Conservation (phyloP, 2,113 vertebrate genomes). For the Pedetes capensis region DNA sequence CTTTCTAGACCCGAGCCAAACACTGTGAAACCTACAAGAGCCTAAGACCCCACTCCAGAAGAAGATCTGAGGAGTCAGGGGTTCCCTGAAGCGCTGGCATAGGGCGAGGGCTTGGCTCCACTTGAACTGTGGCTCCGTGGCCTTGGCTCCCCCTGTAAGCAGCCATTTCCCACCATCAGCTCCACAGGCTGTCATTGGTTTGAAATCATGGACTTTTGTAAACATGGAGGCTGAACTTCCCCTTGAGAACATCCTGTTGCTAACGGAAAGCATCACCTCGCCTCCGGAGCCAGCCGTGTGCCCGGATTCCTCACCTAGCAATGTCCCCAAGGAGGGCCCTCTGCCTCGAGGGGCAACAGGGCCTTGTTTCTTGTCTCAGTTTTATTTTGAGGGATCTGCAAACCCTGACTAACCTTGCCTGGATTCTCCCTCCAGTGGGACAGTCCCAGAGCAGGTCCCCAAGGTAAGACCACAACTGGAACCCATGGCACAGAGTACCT, state of each 20-base stretch:
- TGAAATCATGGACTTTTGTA: slow-evolving; percentile 21
- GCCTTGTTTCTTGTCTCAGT: not conserved
- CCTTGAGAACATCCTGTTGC: slow-evolving; percentile 10
- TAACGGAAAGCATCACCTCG: not conserved
- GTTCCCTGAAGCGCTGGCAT: not conserved
- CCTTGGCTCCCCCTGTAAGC: not conserved
- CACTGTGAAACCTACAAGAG: not conserved
- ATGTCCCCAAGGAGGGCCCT: not conserved
- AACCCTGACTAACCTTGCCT: not conserved
- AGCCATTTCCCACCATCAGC: not conserved
- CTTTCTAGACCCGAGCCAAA: not conserved
- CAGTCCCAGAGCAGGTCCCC: not conserved
- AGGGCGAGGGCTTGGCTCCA: not conserved
- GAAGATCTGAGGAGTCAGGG: not conserved
- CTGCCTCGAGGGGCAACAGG: not conserved
- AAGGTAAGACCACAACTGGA: no score
- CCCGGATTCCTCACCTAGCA: not conserved
- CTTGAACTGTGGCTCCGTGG: not conserved
- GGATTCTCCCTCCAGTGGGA: not conserved
- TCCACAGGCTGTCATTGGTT: not conserved
- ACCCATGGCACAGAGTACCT: not conserved
- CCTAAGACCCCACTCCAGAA: no score
- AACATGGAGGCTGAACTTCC: not conserved
- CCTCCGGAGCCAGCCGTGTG: not conserved
- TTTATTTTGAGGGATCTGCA: not conserved